Evolutionary conservation across 2,888 invertebrate genomes (phyloP).

Genomic region (Pristionchus mayeri): DNA sequence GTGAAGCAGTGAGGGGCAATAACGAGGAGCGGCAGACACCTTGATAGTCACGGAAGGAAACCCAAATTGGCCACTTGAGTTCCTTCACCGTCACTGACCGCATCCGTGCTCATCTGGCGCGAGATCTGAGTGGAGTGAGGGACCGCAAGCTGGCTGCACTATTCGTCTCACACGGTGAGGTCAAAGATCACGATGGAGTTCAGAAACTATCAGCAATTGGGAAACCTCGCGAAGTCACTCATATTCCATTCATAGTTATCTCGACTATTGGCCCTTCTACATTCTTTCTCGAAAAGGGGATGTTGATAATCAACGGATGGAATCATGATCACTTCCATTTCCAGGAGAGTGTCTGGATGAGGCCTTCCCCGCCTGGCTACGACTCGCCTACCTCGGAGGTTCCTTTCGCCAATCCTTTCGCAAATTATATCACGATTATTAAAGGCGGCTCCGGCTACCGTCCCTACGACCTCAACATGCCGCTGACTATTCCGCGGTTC

Average conservation of each 20-base stretch:
- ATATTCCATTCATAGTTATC: too few species aligned
- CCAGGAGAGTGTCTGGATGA: slow-evolving; percentile 46
- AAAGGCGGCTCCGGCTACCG: slow-evolving; percentile 16
- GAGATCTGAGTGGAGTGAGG: background rate
- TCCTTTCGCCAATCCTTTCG: background rate
- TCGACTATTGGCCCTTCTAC: too few species aligned
- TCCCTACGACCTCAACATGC: slow-evolving; percentile 50
- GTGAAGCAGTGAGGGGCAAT: background rate
- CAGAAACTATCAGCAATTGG: too few species aligned
- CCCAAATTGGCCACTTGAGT: background rate
- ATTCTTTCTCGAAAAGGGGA: too few species aligned
- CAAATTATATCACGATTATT: background rate
- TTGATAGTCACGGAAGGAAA: background rate
- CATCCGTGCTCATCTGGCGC: slow-evolving; percentile 15
- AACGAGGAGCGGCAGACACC: background rate
- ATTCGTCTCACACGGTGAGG: slow-evolving; percentile 37
- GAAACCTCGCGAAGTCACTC: too few species aligned
- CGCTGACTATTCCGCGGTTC: slow-evolving; percentile 42
- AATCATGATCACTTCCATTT: background rate
- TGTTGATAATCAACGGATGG: background rate
- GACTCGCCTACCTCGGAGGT: slow-evolving; percentile 48
- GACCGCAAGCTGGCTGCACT: background rate
- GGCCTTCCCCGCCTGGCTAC: slow-evolving; percentile 49
- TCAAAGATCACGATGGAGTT: background rate
- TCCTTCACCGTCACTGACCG: slow-evolving; percentile 44